Evolutionary conservation across 2,113 vertebrate species (phyloP).

Genomic region (Corythornis madagascariensis): DNA sequence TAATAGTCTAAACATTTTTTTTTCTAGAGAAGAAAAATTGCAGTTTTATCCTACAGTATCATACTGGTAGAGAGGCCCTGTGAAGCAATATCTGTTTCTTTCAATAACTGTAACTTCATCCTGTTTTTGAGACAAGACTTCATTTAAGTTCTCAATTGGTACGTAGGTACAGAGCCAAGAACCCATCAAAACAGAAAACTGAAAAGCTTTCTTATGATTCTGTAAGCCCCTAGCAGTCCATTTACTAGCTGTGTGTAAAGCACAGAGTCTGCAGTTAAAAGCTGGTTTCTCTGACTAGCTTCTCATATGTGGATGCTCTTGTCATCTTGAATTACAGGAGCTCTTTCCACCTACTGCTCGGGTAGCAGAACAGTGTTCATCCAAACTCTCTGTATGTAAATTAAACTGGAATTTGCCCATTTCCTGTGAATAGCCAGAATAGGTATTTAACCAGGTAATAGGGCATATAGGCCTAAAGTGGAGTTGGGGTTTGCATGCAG

Average conservation of each 20-base stretch:
- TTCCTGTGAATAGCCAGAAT: neutral
- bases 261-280: neutral
- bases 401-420: neutral
- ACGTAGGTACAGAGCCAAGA: neutral
- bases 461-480: neutral
- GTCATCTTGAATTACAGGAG: neutral
- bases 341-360: neutral
- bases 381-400: neutral
- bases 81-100: neutral
- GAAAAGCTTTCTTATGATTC: neutral
- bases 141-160: neutral
- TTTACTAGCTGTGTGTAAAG: neutral
- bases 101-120: neutral
- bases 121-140: neutral
- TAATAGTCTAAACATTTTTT: neutral
- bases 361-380: neutral
- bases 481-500: neutral
- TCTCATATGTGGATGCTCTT: neutral
- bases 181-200: neutral
- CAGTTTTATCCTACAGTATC: neutral
- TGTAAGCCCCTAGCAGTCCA: neutral
- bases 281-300: neutral
- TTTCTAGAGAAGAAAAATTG: neutral
- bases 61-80: neutral
- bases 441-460: neutral